phyloP scores from a whole-genome alignment of 2,113 vertebrate genomes.

The Perca flavescens region DNA sequence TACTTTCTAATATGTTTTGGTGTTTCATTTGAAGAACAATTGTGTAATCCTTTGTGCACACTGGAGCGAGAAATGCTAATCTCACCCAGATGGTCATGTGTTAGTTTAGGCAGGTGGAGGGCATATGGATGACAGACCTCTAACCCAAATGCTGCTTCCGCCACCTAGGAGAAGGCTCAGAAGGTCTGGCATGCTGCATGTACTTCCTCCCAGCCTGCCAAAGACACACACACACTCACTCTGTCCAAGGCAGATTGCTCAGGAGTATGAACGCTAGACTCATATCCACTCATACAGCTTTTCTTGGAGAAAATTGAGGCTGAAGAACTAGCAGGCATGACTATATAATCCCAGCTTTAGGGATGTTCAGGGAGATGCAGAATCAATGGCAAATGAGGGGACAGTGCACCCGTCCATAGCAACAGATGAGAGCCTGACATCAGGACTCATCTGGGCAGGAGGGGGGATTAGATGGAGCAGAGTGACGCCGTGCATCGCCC shows the following conservation, averaged over 20 bases:
- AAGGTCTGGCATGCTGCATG: constrained; percentile 10
- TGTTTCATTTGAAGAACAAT: neutral
- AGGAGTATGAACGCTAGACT: constrained; percentile 18
- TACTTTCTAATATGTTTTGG: neutral
- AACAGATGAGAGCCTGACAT: constrained; percentile 48
- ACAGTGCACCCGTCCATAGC: constrained; percentile 7
- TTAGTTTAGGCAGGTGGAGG: constrained; percentile 40
- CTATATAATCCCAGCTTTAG: constrained; percentile 50
- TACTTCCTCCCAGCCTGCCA: constrained; percentile 23
- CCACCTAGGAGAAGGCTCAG: constrained; percentile 30
- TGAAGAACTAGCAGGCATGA: constrained; percentile 21
- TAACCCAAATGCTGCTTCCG: constrained; percentile 28
- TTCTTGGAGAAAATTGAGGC: constrained; percentile 37
- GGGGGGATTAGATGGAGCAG: neutral
- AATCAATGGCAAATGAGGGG: constrained; percentile 36
- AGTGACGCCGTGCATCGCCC: neutral
- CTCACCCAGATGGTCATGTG: constrained; percentile 48
- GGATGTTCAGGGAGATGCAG: constrained; percentile 15
- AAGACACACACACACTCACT: neutral
- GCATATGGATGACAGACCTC: constrained; percentile 52
- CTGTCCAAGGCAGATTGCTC: constrained; percentile 18
- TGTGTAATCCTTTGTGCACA: constrained; percentile 24
- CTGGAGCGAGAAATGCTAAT: constrained; percentile 40
- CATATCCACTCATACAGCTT: constrained; percentile 23
- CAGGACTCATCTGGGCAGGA: neutral